These are phyloP conservation scores for Galerucella nymphaeae DNA, from an alignment of 2,888 invertebrate genomes.

Conservation along the genomic window DNA sequence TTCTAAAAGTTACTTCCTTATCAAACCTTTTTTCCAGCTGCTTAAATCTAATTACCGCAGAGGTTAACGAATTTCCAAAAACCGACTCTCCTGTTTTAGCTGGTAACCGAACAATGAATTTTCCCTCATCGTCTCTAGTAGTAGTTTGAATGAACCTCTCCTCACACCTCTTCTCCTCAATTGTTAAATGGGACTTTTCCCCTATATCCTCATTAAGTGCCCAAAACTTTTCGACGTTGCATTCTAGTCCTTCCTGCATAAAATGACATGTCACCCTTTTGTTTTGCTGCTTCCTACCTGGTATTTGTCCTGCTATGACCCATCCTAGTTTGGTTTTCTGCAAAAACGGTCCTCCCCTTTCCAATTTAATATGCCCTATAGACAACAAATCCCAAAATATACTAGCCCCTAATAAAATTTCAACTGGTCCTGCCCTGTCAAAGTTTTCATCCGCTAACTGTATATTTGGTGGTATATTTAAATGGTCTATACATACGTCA, in stretches of 20 bases:
- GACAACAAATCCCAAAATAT: background rate
- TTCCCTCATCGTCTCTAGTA: constrained; percentile 19
- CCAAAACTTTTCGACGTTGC: constrained; percentile 29
- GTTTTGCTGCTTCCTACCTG: background rate
- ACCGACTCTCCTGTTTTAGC: background rate
- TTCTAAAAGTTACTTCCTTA: background rate
- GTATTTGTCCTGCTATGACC: constrained; percentile 23
- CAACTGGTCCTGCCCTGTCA: no score
- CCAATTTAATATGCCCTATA: constrained; percentile 15
- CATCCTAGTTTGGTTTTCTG: no score
- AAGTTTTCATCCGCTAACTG: background rate
- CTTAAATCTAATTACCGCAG: constrained; percentile 21
- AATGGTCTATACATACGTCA: constrained; percentile 16
- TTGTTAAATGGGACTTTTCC: constrained; percentile 14
- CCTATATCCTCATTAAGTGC: constrained; percentile 8
- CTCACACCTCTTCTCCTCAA: constrained; percentile 28
- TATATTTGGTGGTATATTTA: constrained; percentile 9
- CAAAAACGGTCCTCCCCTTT: constrained; percentile 21
- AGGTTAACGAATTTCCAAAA: constrained; percentile 13
- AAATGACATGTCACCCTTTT: constrained; percentile 6
- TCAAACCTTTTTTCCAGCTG: constrained; percentile 30
- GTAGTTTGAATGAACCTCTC: constrained; percentile 17
- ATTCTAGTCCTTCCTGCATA: background rate
- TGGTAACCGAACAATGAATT: constrained; percentile 27
- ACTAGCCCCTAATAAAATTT: constrained; percentile 20